Conservation (phyloP, 1,140 invertebrate species). For the Micrasema minimum region DNA sequence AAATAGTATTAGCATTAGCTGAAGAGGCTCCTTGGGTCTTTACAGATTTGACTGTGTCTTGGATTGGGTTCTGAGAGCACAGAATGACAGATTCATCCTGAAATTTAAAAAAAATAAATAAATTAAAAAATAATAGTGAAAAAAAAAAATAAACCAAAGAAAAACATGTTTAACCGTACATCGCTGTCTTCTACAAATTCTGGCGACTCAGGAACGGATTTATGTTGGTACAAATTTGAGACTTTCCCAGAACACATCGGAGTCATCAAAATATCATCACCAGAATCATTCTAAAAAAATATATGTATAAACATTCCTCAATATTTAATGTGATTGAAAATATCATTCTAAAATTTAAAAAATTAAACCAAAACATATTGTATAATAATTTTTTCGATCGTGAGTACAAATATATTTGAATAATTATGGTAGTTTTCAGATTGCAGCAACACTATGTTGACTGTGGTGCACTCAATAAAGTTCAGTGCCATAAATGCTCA, state of each 20-base stretch:
- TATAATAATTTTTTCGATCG: no score
- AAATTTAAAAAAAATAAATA: slow-evolving; percentile 9
- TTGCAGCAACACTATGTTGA: no score
- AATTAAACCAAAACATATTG: no score
- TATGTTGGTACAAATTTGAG: background rate
- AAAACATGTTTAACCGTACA: slow-evolving; percentile 17
- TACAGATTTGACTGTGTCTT: background rate
- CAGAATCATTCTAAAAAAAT: slow-evolving; percentile 1
- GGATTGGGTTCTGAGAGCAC: background rate
- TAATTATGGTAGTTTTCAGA: no score
- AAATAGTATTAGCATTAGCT: background rate
- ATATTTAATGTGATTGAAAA: no score
- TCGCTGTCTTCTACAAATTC: slow-evolving; percentile 1
- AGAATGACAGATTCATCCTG: slow-evolving; percentile 16
- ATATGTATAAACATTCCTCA: background rate
- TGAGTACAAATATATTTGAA: no score
- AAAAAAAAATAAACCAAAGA: no score
- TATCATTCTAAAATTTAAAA: no score
- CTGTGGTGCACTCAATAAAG: no score
- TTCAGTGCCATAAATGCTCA: no score
- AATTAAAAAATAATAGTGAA: no score
- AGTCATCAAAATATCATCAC: slow-evolving; percentile 10
- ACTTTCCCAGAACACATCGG: background rate
- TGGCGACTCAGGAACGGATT: slow-evolving; percentile 8
- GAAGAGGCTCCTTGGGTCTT: background rate